phyloP scores from a whole-genome alignment of 2,113 vertebrate species.

The Pollachius pollachius region DNA sequence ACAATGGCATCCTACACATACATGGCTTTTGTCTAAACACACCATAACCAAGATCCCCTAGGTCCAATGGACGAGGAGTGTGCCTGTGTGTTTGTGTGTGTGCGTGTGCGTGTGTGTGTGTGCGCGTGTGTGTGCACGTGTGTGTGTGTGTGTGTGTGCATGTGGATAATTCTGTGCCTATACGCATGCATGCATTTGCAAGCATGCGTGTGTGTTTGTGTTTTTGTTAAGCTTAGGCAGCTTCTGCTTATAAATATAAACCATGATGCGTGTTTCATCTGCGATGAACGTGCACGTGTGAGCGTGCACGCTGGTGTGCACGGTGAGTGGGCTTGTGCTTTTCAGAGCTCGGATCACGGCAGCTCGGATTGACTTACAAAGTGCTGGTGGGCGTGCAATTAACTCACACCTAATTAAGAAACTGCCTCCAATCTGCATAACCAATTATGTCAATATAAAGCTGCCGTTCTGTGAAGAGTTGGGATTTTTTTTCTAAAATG shows the following conservation, averaged over 20 bases:
- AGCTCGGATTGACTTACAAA: slow-evolving; percentile 54
- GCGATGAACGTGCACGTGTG: slow-evolving; percentile 3
- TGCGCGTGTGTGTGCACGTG: background rate
- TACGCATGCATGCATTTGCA: background rate
- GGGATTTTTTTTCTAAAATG: too few relatives aligned
- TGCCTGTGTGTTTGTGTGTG: too few relatives aligned
- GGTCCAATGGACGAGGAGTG: too few relatives aligned
- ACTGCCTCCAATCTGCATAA: slow-evolving; percentile 44
- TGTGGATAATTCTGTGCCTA: background rate
- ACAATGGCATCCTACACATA: too few relatives aligned
- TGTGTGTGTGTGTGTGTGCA: background rate
- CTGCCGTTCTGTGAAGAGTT: too few relatives aligned
- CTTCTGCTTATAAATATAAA: too few relatives aligned
- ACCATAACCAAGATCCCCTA: too few relatives aligned
- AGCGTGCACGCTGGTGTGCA: background rate
- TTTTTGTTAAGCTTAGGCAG: too few relatives aligned
- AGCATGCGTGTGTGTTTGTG: background rate
- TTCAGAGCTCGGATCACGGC: slow-evolving; percentile 40
- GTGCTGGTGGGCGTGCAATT: slow-evolving; percentile 58
- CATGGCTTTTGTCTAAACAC: too few relatives aligned
- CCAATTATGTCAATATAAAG: slow-evolving; percentile 29
- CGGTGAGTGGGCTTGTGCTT: slow-evolving; percentile 18
- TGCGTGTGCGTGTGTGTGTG: background rate
- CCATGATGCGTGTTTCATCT: background rate
- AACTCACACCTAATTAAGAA: slow-evolving; percentile 55